A percentile compares a stretch with the other conserved stretches of the same genome.
These are phyloP conservation scores for Zosterops japonicus DNA, from an alignment of 2,113 vertebrate species.

Conservation along the genomic window DNA sequence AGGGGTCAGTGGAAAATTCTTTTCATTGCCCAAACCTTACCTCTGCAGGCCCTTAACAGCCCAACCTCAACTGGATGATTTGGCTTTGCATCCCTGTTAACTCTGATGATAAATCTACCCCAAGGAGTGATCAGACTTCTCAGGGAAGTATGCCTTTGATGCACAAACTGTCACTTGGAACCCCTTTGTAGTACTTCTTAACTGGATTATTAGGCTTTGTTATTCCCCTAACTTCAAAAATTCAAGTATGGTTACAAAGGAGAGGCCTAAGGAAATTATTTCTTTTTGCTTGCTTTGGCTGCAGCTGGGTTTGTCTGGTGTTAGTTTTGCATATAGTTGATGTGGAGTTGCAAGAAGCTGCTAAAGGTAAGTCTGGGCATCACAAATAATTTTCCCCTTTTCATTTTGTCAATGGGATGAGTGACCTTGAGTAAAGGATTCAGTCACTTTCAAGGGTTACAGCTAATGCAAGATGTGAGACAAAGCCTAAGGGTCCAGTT, in stretches of 20 bases:
- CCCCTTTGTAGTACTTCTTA: not conserved
- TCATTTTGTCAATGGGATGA: not conserved
- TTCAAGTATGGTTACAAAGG: not conserved
- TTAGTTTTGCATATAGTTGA: not conserved
- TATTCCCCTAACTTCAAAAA: not conserved
- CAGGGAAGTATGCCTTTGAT: not conserved
- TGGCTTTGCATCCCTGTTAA: not conserved
- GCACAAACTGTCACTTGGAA: not conserved
- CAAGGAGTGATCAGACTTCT: not conserved
- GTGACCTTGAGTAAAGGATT: not conserved
- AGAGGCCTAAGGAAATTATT: not conserved
- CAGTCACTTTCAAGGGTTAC: not conserved
- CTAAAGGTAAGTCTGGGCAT: not conserved
- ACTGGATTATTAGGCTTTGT: not conserved
- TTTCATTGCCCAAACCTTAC: not conserved
- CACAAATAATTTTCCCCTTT: not conserved
- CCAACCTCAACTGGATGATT: rapidly evolving
- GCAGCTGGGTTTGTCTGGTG: not conserved
- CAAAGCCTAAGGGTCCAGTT: not conserved
- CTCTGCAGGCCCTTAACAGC: not conserved
- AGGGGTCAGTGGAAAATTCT: not conserved
- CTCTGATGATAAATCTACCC: not conserved
- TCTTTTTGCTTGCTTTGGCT: not conserved
- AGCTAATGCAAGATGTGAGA: not conserved
- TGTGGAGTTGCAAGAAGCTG: not conserved